Evolutionary conservation across 2,888 invertebrate genomes (phyloP).

Genomic region (Piscicola geometra): DNA sequence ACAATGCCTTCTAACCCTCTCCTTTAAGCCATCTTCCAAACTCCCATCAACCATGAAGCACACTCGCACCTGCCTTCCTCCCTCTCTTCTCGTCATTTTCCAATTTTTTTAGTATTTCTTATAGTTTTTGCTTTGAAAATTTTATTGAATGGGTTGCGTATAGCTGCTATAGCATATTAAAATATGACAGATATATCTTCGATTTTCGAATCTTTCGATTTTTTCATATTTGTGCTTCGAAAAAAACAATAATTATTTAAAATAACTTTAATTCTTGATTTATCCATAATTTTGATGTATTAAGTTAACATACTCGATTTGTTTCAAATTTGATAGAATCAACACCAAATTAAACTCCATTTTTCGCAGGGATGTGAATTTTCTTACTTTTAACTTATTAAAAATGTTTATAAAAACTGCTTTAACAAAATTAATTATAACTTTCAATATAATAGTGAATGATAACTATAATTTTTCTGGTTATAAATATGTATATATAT

Average conservation of each 20-base stretch:
- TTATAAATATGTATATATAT: too few relatives aligned
- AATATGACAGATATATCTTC: slow-evolving; percentile 13
- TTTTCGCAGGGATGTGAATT: neutral
- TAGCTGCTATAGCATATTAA: neutral
- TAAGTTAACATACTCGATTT: slow-evolving; percentile 1
- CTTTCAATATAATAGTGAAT: neutral
- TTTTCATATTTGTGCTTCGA: neutral
- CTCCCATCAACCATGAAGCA: slow-evolving; percentile 21
- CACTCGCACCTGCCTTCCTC: slow-evolving; percentile 18
- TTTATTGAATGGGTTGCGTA: neutral
- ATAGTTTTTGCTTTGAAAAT: neutral
- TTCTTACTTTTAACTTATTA: too few relatives aligned
- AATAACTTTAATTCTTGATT: neutral
- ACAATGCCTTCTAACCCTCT: neutral
- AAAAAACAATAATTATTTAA: neutral
- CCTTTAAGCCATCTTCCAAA: slow-evolving; percentile 11
- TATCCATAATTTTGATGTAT: neutral
- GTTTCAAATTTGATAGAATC: slow-evolving; percentile 16
- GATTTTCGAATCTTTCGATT: neutral
- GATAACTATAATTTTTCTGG: too few relatives aligned
- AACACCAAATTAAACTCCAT: slow-evolving; percentile 34
- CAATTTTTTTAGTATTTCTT: neutral
- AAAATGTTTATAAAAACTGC: neutral
- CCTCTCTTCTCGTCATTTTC: slow-evolving; percentile 8
- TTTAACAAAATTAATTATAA: slow-evolving; percentile 4